Evolutionary conservation across 1,140 invertebrate genomes (phyloP), one percentile per base, ranked within the genome.

Genomic region (Gryllus bimaculatus): DNA sequence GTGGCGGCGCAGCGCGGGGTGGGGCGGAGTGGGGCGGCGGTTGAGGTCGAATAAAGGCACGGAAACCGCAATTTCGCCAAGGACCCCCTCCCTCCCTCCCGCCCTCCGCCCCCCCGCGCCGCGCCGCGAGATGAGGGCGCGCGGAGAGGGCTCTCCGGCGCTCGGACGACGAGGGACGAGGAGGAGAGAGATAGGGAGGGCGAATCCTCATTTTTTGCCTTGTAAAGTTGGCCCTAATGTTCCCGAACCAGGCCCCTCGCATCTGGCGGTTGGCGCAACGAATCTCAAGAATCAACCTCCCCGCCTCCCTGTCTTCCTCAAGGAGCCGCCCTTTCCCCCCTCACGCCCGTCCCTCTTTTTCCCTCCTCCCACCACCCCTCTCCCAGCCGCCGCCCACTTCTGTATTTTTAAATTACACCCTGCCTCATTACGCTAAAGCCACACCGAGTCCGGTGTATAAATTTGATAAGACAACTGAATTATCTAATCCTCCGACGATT

Each of bases 401-500:
- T 66, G 54, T 66, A 66, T 66, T 66, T 66, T 66, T 66, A 66
- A 66, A 66, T 66, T 66, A 66, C 54, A 66, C 54, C 18, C 54
- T 66, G 10, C 54, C 54, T 66, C 54, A 66, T 66, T 66, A 66
- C 54, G 18, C 54, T 66, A 66, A 66, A 66, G 54, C 54, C 54
- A 66, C 54, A 13, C 54, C 54, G 54, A 66, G 54, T 66, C 54
- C 54, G 54, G 54, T 66, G 54, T 66, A 66, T 66, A 66, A 66
- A 66, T 66, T 66, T 66, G 54, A 66, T 66, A 66, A 66, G 54
- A 66, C 54, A 66, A 66, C 54, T 66, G 54, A 13, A 66, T 66
- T 66, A 66, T 66, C 2, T 66, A 66, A 66, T 66, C 54, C 54
- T 66, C 54, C 54, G 54, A 18, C 54, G 54, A 66, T 66, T 13